Evolutionary conservation across 2,113 vertebrate genomes (phyloP).

Genomic region (Cochlearius cochlearius): DNA sequence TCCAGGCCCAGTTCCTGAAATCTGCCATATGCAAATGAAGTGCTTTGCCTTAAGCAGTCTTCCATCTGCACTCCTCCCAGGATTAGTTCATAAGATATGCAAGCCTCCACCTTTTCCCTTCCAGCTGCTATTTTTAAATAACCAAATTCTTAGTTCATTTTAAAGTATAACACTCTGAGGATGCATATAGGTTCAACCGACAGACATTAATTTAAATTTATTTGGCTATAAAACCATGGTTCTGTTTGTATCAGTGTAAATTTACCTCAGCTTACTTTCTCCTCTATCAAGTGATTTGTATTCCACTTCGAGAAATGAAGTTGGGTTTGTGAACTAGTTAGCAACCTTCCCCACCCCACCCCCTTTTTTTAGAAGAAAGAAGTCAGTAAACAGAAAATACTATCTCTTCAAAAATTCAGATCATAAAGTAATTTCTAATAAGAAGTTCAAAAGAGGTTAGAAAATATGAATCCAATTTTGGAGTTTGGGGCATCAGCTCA

Average conservation of each 20-base stretch:
- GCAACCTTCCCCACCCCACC: neutral
- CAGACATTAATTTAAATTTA: constrained; percentile 15
- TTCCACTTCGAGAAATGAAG: neutral
- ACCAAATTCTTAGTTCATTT: constrained; percentile 14
- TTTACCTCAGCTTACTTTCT: neutral
- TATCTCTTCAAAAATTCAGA: constrained; percentile 28
- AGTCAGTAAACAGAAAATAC: constrained; percentile 39
- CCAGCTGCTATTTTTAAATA: constrained; percentile 16
- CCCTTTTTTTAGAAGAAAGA: neutral
- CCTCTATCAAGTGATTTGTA: neutral
- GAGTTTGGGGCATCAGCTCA: constrained; percentile 69
- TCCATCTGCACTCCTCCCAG: constrained; percentile 2
- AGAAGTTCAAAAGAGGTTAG: constrained; percentile 72
- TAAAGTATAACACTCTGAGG: neutral
- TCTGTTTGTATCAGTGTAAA: neutral
- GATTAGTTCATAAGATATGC: constrained; percentile 18
- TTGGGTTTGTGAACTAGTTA: constrained; percentile 7
- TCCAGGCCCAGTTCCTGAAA: neutral
- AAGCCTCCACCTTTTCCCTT: constrained; percentile 25
- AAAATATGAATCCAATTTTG: constrained; percentile 55
- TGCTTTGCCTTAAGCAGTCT: neutral
- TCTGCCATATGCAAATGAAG: neutral
- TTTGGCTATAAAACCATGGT: neutral
- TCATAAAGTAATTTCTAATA: constrained; percentile 50
- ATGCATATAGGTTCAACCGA: neutral